Conservation (phyloP, 2,113 vertebrate species). For the Triplophysa siluroides region DNA sequence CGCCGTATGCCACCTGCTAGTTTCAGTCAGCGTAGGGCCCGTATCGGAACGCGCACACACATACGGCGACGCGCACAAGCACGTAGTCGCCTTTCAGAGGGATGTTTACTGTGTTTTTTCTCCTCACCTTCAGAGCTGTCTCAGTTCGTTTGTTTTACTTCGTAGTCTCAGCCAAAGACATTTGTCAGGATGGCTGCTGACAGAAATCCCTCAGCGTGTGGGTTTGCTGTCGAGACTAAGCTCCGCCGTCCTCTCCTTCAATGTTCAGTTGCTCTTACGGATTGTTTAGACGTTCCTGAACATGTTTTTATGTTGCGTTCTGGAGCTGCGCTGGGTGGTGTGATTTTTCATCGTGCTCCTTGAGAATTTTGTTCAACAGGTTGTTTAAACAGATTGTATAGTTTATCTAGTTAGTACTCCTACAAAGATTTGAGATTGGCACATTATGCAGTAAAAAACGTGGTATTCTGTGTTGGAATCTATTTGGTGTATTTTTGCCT, state of each 20-base stretch:
- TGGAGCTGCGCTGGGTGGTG: not conserved
- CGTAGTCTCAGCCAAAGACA: conserved; percentile 63
- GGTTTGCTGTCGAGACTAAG: conserved; percentile 64
- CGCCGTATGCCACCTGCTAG: conserved; percentile 58
- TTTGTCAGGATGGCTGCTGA: conserved; percentile 70
- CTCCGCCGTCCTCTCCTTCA: conserved; percentile 43
- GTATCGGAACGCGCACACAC: conserved; percentile 4
- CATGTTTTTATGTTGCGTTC: not conserved
- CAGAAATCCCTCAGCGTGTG: conserved; percentile 56
- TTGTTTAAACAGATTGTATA: not conserved
- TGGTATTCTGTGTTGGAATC: no score
- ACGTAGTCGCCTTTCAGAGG: not conserved
- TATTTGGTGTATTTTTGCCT: no score
- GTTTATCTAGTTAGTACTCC: no score
- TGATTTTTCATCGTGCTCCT: not conserved
- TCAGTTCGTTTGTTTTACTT: conserved; percentile 59
- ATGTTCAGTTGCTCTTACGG: conserved; percentile 40
- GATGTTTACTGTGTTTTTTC: conserved; percentile 17
- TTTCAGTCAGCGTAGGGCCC: conserved; percentile 43
- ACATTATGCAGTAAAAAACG: no score
- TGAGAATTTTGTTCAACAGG: not conserved
- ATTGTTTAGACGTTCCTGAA: not conserved
- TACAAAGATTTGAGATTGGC: no score
- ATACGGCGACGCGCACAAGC: not conserved
- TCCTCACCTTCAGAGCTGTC: conserved; percentile 66